Evolutionary conservation across 2,888 invertebrate species (phyloP), one percentile per base, ranked within the genome.

Genomic region (Cephus sareptanus): DNA sequence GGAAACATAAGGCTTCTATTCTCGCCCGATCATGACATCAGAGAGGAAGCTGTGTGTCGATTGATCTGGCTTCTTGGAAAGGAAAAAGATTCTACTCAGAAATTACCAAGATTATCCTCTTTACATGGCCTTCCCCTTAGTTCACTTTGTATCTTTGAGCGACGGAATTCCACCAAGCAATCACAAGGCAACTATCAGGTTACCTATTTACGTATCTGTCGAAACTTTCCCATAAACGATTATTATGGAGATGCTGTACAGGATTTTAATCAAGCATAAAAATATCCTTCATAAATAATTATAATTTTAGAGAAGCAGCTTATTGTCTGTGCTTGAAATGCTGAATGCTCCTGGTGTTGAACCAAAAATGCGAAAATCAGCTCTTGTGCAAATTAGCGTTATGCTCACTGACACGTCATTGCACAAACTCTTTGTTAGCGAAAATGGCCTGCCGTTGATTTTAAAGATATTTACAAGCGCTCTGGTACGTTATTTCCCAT

Each of bases 371-470:
- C 93, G 94, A 11, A 93, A 95, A 83, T 95, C 95, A 75, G 95
- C 95, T 56, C 90, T 95, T 78, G 94, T 95, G 79, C 95, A 96
- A 90, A 90, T 95, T 33, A 93, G 94, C 34, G 94, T 95, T 0
- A 94, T 95, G 93, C 89, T 95, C 87, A 93, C 95, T 15, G 95
- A 95, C 85, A 92, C 92, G 70, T 93, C 94, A 33, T 86, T 94
- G 68, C 95, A 95, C 83, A 93, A 93, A 37, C 88, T 92, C 0
- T 95, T 95, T 86, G 79, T 95, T 30, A 92, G 93, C 75, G 91
- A 92, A 75, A 92, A 93, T 79, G 95, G 95, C 0, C 81, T 95
- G 15, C 90, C 92, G 76, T 86, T 94, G 73, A 85, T 94, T 68
- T 84, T 92, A 34, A 91, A 93, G 75, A 90, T 93, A 75, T 92